phyloP scores from a whole-genome alignment of 2,113 vertebrate genomes.

The Dicaeum eximium region DNA sequence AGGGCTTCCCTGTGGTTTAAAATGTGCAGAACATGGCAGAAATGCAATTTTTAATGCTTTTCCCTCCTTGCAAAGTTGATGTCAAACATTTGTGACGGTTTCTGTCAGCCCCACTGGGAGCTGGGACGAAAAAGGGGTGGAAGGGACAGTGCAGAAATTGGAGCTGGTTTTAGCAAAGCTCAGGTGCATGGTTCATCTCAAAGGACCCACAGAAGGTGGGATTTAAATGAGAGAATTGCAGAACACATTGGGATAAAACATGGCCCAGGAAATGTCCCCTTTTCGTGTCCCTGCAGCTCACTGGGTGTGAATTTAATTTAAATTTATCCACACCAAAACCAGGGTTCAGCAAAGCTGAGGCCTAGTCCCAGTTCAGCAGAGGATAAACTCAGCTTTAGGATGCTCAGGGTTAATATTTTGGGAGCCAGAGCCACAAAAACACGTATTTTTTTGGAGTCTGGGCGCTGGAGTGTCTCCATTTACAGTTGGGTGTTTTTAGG shows the following conservation, averaged over 20 bases:
- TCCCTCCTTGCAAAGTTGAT: not conserved
- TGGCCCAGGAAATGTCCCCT: not conserved
- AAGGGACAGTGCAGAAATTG: not conserved
- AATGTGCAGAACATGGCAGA: not conserved
- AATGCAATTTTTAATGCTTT: not conserved
- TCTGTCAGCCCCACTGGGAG: accelerated
- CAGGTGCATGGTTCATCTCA: not conserved
- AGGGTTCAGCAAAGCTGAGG: accelerated
- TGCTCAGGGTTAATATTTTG: not conserved
- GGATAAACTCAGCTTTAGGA: not conserved
- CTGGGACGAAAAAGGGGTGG: not conserved
- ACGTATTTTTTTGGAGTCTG: accelerated
- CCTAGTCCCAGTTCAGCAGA: not conserved
- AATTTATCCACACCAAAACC: accelerated
- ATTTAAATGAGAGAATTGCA: not conserved
- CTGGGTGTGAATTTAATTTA: not conserved
- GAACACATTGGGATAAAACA: accelerated
- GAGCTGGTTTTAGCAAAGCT: not conserved
- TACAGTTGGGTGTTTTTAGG: not conserved
- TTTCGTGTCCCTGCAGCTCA: not conserved
- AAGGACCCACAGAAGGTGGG: too few species aligned
- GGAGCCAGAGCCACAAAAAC: not conserved
- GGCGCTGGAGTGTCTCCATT: not conserved
- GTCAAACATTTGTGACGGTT: not conserved
- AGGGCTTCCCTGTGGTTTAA: not conserved